Evolutionary conservation across 2,797 vertebrate species (phyloP).

Genomic region (Amblyraja radiata): DNA sequence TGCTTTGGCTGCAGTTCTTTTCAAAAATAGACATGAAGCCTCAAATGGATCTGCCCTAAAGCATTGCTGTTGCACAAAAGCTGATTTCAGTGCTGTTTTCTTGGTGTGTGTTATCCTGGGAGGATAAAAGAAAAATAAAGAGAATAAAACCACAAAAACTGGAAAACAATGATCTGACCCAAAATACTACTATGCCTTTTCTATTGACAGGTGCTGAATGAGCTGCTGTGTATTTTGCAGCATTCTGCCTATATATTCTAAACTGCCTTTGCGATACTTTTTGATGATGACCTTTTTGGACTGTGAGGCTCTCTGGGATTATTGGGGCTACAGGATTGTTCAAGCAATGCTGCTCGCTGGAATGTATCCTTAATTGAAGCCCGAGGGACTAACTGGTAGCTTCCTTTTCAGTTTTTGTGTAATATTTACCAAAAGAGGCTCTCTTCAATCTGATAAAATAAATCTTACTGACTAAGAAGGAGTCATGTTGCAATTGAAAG

Average conservation of each 20-base stretch:
- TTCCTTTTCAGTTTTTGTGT: not conserved
- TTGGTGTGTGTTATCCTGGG: not conserved
- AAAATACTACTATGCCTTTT: constrained; percentile 14
- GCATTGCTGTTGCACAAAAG: not conserved
- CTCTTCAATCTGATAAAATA: not conserved
- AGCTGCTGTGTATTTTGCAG: not conserved
- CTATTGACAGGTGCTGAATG: not conserved
- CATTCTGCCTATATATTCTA: not conserved
- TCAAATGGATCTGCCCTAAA: not conserved
- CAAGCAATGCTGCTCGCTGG: not conserved
- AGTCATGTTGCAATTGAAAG: not conserved
- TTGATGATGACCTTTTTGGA: not conserved
- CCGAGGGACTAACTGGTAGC: not conserved
- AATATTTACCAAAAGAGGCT: not conserved
- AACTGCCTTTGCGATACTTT: not conserved
- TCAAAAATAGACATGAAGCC: not conserved
- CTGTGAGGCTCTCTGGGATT: not conserved
- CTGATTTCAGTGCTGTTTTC: not conserved
- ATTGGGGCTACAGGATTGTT: not conserved
- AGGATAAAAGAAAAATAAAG: not conserved
- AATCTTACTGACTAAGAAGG: not conserved
- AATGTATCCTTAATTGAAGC: not conserved
- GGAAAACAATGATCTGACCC: not conserved
- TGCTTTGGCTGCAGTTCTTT: not conserved
- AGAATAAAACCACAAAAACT: not conserved